Evolutionary conservation across 2,113 vertebrate species (phyloP).

Genomic region (Gadus chalcogrammus): DNA sequence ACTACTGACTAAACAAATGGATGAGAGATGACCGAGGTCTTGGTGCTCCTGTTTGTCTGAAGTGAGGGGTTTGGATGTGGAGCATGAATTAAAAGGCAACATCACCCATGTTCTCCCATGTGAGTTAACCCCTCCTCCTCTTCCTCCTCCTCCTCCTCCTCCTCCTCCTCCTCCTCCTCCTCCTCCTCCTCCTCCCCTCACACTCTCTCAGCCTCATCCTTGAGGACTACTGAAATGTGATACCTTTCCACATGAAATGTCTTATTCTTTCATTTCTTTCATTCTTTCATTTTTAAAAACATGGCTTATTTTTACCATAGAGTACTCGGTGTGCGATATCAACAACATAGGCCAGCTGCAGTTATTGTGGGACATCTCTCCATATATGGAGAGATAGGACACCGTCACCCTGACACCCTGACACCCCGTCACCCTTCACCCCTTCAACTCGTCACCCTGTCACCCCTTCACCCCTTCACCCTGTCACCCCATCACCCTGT

Average conservation of each 20-base stretch:
- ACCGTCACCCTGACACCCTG: too few relatives aligned
- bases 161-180: constrained; percentile 26
- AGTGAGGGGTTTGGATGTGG: constrained; percentile 37
- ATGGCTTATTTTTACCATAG: too few relatives aligned
- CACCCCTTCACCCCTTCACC: too few relatives aligned
- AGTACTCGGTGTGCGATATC: too few relatives aligned
- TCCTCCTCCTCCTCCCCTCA: background rate
- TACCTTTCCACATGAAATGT: constrained; percentile 3
- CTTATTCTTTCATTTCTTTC: too few relatives aligned
- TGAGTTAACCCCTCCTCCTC: constrained; percentile 54
- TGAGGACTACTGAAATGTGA: constrained; percentile 43
- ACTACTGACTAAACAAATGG: background rate
- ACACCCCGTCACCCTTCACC: too few relatives aligned
- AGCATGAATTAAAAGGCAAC: constrained; percentile 34
- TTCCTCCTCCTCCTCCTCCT: constrained; percentile 43
- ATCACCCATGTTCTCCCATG: constrained; percentile 41
- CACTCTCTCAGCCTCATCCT: constrained; percentile 40
- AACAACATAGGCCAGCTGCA: too few relatives aligned
- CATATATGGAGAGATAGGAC: too few relatives aligned
- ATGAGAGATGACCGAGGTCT: background rate
- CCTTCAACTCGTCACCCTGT: too few relatives aligned
- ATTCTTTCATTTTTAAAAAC: too few relatives aligned
- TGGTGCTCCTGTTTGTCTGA: constrained; percentile 10
- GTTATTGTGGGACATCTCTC: too few relatives aligned
- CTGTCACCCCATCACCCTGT: too few relatives aligned